A percentile compares a stretch with the other conserved stretches of the same genome.
Evolutionary conservation across 2,888 invertebrate species (phyloP).

Genomic region (Neoitamus cyanurus): DNA sequence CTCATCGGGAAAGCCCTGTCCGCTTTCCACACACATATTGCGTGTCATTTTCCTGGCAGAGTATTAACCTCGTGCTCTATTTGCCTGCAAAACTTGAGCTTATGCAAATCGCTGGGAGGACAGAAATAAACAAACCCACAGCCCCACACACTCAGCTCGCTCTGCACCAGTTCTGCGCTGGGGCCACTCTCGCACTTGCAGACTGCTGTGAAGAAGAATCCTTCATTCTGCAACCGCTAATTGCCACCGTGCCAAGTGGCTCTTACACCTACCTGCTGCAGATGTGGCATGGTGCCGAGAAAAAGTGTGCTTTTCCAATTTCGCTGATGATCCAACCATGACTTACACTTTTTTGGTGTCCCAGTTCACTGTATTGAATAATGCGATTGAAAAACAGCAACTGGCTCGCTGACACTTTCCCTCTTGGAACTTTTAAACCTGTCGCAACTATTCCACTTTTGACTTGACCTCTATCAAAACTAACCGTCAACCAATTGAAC

Average conservation of each 20-base stretch:
- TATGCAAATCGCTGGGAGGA: slow-evolving; percentile 7
- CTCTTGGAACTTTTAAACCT: no score
- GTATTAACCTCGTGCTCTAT: slow-evolving; percentile 12
- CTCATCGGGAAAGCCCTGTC: neutral
- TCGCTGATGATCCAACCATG: neutral
- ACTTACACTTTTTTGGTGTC: neutral
- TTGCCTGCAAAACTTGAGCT: neutral
- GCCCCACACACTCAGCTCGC: neutral
- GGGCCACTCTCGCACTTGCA: neutral
- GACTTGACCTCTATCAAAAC: neutral
- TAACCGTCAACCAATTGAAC: no score
- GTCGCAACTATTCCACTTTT: neutral
- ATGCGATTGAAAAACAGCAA: neutral
- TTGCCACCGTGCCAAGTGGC: neutral
- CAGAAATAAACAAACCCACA: slow-evolving; percentile 15
- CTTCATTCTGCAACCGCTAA: neutral
- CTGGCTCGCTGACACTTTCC: neutral
- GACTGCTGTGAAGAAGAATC: neutral
- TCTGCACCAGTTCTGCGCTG: neutral
- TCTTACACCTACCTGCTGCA: neutral
- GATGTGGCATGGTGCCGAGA: neutral
- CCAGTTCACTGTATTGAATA: neutral
- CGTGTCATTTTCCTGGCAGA: neutral
- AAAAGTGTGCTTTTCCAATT: neutral
- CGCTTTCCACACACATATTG: neutral